Conservation (phyloP, 2,113 vertebrate species). For the Gymnocephalus cernua region DNA sequence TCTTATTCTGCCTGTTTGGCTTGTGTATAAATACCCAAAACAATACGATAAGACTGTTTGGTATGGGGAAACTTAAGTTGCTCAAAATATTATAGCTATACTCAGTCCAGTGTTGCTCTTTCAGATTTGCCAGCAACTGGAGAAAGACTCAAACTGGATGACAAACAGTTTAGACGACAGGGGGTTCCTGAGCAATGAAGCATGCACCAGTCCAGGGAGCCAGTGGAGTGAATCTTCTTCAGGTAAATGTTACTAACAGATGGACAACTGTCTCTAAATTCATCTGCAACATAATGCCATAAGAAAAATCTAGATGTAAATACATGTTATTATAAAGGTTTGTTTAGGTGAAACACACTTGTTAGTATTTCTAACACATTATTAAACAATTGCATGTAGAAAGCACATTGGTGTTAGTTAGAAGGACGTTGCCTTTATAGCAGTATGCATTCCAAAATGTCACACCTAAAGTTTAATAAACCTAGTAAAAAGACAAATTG, state of each 20-base stretch:
- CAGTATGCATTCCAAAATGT: neutral
- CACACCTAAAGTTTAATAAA: neutral
- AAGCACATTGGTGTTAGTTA: neutral
- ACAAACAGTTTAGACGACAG: conserved; percentile 46
- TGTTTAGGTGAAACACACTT: neutral
- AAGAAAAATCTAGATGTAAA: neutral
- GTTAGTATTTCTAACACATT: neutral
- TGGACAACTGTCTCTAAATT: neutral
- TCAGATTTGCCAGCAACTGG: conserved; percentile 82
- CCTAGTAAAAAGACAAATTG: neutral
- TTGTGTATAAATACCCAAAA: conserved; percentile 16
- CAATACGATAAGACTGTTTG: conserved; percentile 6
- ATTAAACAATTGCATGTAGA: neutral
- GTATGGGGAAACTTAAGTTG: conserved; percentile 11
- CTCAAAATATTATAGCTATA: conserved; percentile 35
- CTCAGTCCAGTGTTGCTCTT: conserved; percentile 72
- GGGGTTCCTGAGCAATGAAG: conserved; percentile 81
- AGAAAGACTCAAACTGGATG: conserved; percentile 68
- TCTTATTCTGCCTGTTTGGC: conserved; percentile 55
- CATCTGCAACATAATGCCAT: neutral
- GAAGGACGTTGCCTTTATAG: neutral
- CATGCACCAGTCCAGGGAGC: conserved; percentile 79
- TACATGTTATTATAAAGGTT: neutral
- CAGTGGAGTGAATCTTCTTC: conserved; percentile 81
- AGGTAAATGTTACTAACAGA: conserved; percentile 77